These are phyloP conservation scores for Trichacis sp. DNA, from an alignment of 2,888 invertebrate species.

Conservation along the genomic window DNA sequence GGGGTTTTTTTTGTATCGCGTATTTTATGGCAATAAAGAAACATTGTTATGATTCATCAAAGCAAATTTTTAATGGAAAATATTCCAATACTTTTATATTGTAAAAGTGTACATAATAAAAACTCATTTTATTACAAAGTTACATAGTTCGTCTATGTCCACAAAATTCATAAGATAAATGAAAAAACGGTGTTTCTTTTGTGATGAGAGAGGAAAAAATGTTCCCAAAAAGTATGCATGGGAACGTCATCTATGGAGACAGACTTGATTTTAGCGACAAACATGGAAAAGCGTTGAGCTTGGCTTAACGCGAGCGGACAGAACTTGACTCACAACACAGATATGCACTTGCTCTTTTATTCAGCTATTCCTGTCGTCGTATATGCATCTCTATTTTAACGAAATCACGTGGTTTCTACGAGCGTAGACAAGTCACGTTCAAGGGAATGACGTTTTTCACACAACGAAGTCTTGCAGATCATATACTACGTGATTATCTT, in stretches of 20 bases:
- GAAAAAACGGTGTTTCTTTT: slow-evolving; percentile 1
- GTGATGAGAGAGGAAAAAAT: no score
- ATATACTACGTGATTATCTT: slow-evolving; percentile 2
- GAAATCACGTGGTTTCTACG: background rate
- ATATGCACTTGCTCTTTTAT: slow-evolving; percentile 13
- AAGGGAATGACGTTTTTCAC: slow-evolving; percentile 4
- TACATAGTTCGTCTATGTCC: no score
- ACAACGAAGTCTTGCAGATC: background rate
- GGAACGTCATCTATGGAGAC: background rate
- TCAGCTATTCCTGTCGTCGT: slow-evolving; percentile 11
- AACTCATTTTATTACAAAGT: no score
- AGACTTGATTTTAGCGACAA: background rate
- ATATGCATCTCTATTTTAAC: background rate
- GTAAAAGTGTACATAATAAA: no score
- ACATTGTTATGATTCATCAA: no score
- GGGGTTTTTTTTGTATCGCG: no score
- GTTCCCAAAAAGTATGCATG: slow-evolving; percentile 3
- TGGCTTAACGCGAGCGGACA: slow-evolving; percentile 10
- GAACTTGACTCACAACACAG: slow-evolving; percentile 12
- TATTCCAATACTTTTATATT: no score
- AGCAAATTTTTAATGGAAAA: no score
- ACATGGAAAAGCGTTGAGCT: slow-evolving; percentile 6
- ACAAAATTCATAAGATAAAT: no score
- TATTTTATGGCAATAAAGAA: no score
- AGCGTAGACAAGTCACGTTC: slow-evolving; percentile 2